Evolutionary conservation across 2,888 invertebrate species (phyloP).

Genomic region (Tenthredo notha): DNA sequence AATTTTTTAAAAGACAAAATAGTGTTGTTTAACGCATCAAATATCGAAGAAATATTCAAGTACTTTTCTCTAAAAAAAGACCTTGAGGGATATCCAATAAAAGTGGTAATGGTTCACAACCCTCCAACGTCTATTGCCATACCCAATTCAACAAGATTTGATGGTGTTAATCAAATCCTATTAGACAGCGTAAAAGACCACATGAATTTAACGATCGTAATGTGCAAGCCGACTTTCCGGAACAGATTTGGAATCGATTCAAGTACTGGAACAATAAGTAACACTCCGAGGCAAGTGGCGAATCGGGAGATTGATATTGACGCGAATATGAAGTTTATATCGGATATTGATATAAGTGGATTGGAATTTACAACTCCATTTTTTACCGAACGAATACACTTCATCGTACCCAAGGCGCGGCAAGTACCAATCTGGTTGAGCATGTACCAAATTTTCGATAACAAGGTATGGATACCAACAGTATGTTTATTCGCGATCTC

Average conservation of each 20-base stretch:
- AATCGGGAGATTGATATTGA: conserved; percentile 5
- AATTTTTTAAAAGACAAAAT: background rate
- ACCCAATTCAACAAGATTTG: conserved; percentile 11
- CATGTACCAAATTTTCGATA: conserved; percentile 21
- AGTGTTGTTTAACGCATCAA: background rate
- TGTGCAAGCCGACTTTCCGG: background rate
- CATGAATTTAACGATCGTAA: background rate
- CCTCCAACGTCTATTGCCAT: conserved; percentile 16
- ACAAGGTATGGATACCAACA: background rate
- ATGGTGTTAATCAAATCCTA: conserved; percentile 1
- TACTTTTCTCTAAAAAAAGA: background rate
- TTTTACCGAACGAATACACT: conserved; percentile 9
- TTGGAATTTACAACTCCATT: conserved; percentile 15
- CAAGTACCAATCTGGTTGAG: conserved; percentile 24
- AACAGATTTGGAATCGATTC: background rate
- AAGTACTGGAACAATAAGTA: background rate
- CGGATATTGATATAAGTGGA: background rate
- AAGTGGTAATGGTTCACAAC: conserved; percentile 7
- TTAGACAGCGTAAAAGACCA: background rate
- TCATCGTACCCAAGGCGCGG: background rate
- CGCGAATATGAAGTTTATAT: conserved; percentile 12
- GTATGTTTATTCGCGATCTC: background rate
- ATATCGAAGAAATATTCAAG: background rate
- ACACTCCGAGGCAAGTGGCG: background rate
- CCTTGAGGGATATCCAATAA: conserved; percentile 18